Base-by-base conservation (phyloP, 2,888 invertebrate species). In the Neoascia interrupta region DNA sequence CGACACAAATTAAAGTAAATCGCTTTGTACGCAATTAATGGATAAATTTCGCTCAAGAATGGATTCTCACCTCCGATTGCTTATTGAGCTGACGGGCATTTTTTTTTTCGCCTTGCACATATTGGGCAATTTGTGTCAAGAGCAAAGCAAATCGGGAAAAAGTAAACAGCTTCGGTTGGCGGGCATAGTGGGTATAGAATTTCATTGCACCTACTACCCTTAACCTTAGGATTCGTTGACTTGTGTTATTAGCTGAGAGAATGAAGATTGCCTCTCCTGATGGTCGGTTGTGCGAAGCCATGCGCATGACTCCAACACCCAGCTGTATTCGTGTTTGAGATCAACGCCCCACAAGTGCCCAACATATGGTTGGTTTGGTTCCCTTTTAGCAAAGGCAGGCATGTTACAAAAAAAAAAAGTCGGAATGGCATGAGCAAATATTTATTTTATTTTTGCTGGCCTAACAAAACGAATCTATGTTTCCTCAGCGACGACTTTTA, bases 281-380 rank as follows among this genome's bases (percentile, higher is more conserved):
- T 47, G 28, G 23, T 34, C 28, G 28, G 10, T 26, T 26, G 26
- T 53, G 11, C 19, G 10, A 16, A 10, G 8, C 1, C 21, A 16
- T 45, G 60, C 61, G 70, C 70, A 70, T 5, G 31, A 36, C 16
- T 23, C 39, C 8, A n/a, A 34, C 18, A 21, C 61, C 13, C 70
- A 72, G 70, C 53, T 63, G 70, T 39, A 26, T 41, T 8, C 31
- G 43, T 19, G 39, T 16, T 37, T 34, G 11, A 15, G 11, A 49
- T 47, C 11, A 72, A 72, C 56, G 72, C 72, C 72, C 72, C 53
- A 51, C 8, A n/a, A n/a, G n/a, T n/a, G n/a, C n/a, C n/a, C n/a
- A 72, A 54, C 58, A 58, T 34, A n/a, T 58, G 45, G 18, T 43
- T 34, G 3, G 21, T 21, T 26, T 23, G n/a, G 37, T 28, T 10